Evolutionary conservation across 1,140 invertebrate genomes (phyloP).

Genomic region (Nasonia longicornis): DNA sequence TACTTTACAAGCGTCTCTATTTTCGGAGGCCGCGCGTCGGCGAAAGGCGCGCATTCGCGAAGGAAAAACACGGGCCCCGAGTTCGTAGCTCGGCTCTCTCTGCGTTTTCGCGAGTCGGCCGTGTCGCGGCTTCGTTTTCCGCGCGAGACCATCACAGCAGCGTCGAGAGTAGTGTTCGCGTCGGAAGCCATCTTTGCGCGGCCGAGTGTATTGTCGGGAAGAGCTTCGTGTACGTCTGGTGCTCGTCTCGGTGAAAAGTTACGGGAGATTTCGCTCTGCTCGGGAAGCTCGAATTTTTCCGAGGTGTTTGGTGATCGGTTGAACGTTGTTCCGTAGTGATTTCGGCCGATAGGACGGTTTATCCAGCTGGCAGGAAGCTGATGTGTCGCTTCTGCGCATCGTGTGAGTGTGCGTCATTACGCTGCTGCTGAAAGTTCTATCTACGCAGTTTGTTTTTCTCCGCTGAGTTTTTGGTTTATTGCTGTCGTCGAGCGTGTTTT

Average conservation of each 20-base stretch:
- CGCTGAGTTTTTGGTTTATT: neutral
- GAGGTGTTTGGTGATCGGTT: neutral
- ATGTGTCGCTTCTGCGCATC: constrained; percentile 31
- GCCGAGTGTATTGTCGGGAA: neutral
- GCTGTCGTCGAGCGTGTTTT: neutral
- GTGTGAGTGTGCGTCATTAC: constrained; percentile 38
- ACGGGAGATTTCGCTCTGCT: neutral
- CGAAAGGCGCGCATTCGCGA: neutral
- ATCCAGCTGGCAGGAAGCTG: constrained; percentile 28
- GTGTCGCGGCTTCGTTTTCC: neutral
- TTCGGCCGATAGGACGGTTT: constrained; percentile 14
- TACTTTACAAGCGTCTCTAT: neutral
- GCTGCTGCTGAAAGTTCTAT: neutral
- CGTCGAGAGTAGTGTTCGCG: neutral
- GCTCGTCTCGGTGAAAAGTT: neutral
- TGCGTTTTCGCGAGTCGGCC: neutral
- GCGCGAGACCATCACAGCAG: neutral
- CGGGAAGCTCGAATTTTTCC: neutral
- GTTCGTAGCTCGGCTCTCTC: neutral
- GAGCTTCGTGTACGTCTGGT: neutral
- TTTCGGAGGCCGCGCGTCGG: neutral
- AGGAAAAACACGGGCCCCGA: neutral
- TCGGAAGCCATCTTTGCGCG: neutral
- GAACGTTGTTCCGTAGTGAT: neutral
- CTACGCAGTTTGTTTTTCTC: constrained; percentile 6